Base-by-base conservation (phyloP, 2,888 invertebrate species). In the Nebria salina region DNA sequence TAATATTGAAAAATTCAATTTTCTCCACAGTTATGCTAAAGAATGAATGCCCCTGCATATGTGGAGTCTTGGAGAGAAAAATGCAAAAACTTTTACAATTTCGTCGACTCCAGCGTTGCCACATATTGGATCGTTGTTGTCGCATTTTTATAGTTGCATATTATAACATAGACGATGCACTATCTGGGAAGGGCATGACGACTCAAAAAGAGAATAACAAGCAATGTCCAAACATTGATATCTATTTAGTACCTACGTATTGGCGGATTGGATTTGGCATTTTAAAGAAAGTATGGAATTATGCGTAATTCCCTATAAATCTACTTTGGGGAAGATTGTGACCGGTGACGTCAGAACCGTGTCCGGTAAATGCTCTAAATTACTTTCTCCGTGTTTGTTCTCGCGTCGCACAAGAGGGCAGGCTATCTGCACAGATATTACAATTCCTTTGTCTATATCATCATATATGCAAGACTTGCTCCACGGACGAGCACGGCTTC, bases 381-480 rank as follows among this genome's bases (percentile, higher is more conserved):
- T 86, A 86, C 85, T 85, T 86, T 86, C 86, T 85, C 83, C 84
- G 83, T 86, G 86, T 86, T 85, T 86, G 85, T 86, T 86, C 85
- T 84, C 84, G 85, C 84, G 84, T 83, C 83, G 65, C 43, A 64
- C 54, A 78, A 82, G 82, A 81, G 83, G 85, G 85, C 84, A 84
- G 86, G 86, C 86, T 86, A 86, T 86, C 86, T 87, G 86, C 86
- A 86, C 85, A 87, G 86, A 87, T 88, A 88, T 88, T 88, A 87
- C 87, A 88, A 88, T 88, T 88, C 88, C 87, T 88, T 88, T 89
- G 88, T 88, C 88, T 88, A 87, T 88, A 88, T 88, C 88, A 88
- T 89, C 88, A 89, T 89, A 89, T 88, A 88, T 88, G 88, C 88
- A 88, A 87, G 88, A 87, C 87, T 87, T 88, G 88, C 88, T 87